Conservation (phyloP, 2,797 vertebrate species). For the Clarias laeviceps region DNA sequence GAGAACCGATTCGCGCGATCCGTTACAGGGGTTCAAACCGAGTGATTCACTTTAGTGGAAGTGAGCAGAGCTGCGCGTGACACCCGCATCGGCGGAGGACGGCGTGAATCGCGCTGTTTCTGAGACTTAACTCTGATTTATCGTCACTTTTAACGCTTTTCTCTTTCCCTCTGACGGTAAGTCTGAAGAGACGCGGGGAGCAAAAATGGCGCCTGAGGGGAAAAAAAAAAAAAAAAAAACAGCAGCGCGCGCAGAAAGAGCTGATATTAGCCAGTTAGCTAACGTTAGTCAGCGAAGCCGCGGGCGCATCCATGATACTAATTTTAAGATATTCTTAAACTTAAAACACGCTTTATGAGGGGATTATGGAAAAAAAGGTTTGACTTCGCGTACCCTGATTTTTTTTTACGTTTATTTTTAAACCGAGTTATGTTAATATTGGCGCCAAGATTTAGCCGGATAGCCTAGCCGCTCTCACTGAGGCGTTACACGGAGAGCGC, state of each 20-base stretch:
- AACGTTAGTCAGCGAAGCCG: background rate
- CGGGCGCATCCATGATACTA: background rate
- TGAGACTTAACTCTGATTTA: background rate
- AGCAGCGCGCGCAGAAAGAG: background rate
- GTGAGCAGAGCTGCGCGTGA: slow-evolving; percentile 10
- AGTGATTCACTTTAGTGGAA: slow-evolving; percentile 18
- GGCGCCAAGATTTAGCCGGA: slow-evolving; percentile 10
- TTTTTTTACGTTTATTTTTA: too few relatives aligned
- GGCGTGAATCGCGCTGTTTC: too few relatives aligned
- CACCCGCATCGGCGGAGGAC: too few relatives aligned
- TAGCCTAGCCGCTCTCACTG: background rate
- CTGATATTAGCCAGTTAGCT: background rate
- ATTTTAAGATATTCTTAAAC: too few relatives aligned
- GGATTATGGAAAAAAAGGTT: too few relatives aligned
- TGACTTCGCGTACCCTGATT: too few relatives aligned
- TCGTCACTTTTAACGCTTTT: background rate
- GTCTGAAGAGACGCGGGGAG: background rate
- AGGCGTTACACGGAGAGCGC: background rate
- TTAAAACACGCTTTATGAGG: too few relatives aligned
- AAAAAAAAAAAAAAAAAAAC: background rate
- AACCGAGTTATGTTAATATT: background rate
- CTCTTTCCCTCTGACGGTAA: background rate
- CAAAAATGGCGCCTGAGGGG: slow-evolving; percentile 17
- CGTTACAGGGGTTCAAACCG: slow-evolving; percentile 11
- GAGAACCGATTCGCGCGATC: slow-evolving; percentile 33